Evolutionary conservation across 2,888 invertebrate genomes (phyloP).

Genomic region (Melinaea menophilus): DNA sequence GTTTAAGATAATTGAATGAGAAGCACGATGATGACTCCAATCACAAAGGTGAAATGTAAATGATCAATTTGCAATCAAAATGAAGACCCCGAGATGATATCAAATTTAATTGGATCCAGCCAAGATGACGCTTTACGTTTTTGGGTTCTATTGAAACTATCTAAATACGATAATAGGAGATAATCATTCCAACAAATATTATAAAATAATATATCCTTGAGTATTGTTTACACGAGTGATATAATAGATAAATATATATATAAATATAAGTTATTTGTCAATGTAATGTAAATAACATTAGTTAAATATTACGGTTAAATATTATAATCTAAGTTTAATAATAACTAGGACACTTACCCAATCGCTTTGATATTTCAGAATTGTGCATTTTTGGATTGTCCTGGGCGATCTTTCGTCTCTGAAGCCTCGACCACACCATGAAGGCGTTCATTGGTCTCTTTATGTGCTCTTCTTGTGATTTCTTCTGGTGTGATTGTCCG

Average conservation of each 20-base stretch:
- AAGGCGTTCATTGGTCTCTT: slow-evolving; percentile 99
- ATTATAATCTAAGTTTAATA: not conserved
- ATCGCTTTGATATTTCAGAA: slow-evolving; percentile 95
- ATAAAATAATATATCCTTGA: slow-evolving; percentile 2
- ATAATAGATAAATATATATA: not conserved
- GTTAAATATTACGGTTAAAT: slow-evolving; percentile 6
- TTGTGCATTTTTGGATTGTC: slow-evolving; percentile 99
- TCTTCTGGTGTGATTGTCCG: slow-evolving; percentile 72
- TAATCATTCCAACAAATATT: slow-evolving; percentile 3
- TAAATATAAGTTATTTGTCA: not conserved
- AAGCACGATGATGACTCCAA: slow-evolving; percentile 25
- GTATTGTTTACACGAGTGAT: not conserved
- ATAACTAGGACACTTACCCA: slow-evolving; percentile 80
- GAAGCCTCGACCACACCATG: slow-evolving; percentile 98
- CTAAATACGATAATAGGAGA: not conserved
- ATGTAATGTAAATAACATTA: slow-evolving; percentile 14
- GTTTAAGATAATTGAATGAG: slow-evolving; percentile 16
- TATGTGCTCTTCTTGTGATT: slow-evolving; percentile 90
- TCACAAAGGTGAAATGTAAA: slow-evolving; percentile 37
- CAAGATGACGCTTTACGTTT: not conserved
- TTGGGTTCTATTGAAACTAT: not conserved
- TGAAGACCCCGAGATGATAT: slow-evolving; percentile 36
- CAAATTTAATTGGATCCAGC: slow-evolving; percentile 15
- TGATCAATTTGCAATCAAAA: slow-evolving; percentile 64
- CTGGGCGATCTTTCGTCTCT: slow-evolving; percentile 96